Evolutionary conservation across 2,888 invertebrate species (phyloP), one percentile per base, ranked within the genome.

Genomic region (Callosobruchus maculatus): DNA sequence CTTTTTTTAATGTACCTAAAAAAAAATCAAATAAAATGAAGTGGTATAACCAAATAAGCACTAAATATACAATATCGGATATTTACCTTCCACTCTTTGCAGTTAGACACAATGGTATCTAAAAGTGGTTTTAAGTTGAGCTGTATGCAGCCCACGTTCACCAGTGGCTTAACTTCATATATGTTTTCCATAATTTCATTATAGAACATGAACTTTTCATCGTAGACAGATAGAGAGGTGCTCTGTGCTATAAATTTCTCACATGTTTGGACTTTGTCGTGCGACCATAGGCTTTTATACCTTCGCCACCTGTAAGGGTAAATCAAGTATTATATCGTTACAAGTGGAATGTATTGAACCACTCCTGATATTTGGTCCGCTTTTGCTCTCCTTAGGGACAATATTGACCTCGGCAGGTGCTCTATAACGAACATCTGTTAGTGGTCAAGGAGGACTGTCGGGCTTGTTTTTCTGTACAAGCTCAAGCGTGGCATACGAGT

Each of bases 181-280:
- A 86, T 80, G 72, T 83, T 83, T 5, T 91, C 88, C 21, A 94
- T 91, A 7, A 95, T 92, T 78, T 92, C 92, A 80, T 92, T 92
- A 86, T 95, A 97, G 85, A 93, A 95, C 85, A 93, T 92, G 82
- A 97, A 93, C 84, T 94, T 94, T 81, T 96, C 94, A 82, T 97
- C 96, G 85, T 93, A 95, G 77, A 91, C 90, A 67, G 89, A 87
- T 5, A 94, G 88, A 5, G 91, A 90, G 75, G 89, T 90, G 78
- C 89, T 89, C 77, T 91, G 92, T 70, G 90, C 89, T 0, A 94
- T 90, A 88, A 96, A 97, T 83, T 93, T 93, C 80, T 95, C 93
- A 80, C 95, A 94, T 0, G 93, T 92, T 13, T 90, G 86, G 73
- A 88, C 86, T 84, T 95, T 95, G 83, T 95, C 95, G 82, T 89